Percentiles rank a stretch among this genome's conserved stretches.
These are phyloP conservation scores for Hymenopus coronatus DNA, from an alignment of 2,888 invertebrate species.

Conservation along the genomic window DNA sequence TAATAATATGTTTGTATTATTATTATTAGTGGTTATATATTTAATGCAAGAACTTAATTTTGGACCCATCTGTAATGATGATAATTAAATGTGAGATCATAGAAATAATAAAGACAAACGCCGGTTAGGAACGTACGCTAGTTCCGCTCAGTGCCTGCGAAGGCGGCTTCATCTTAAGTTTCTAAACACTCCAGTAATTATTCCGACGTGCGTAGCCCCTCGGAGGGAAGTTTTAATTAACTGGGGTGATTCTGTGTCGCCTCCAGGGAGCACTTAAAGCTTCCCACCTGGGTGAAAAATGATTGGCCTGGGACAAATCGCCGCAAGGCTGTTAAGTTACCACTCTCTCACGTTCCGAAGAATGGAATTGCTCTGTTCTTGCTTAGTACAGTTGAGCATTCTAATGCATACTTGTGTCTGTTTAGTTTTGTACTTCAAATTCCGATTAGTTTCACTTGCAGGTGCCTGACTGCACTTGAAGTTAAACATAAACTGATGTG, in stretches of 20 bases:
- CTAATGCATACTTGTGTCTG: neutral
- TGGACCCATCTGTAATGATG: too few species aligned
- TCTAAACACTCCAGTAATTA: neutral
- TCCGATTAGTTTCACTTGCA: too few species aligned
- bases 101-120: too few species aligned
- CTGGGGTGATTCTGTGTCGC: neutral
- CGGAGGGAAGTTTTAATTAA: neutral
- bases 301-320: neutral
- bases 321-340: neutral
- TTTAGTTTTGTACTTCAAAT: too few species aligned
- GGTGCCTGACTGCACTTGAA: too few species aligned
- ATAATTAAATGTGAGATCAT: too few species aligned
- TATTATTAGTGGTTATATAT: too few species aligned
- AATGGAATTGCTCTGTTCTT: neutral
- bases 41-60: too few species aligned
- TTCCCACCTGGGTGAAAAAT: neutral
- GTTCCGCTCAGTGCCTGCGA: neutral
- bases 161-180: neutral
- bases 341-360: neutral
- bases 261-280: neutral
- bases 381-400: neutral
- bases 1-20: too few species aligned
- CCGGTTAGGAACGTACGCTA: too few species aligned
- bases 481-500: too few species aligned
- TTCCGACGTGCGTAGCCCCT: neutral